Evolutionary conservation across 2,888 invertebrate genomes (phyloP), one percentile per base, ranked within the genome.

Genomic region (Helobdella robusta): DNA sequence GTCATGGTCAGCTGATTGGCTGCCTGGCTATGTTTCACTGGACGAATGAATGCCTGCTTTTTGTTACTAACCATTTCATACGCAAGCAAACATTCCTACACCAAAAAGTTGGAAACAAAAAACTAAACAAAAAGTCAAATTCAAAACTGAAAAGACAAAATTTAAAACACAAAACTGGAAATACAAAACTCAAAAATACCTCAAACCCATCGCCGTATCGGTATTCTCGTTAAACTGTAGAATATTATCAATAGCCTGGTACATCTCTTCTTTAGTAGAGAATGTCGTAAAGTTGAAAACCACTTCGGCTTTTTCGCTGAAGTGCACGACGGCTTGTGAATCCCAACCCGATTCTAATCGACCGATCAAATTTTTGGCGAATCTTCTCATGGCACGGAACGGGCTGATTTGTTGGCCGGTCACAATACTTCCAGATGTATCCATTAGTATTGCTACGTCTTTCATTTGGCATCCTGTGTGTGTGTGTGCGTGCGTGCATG

Each of bases 401-500:
- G 64, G 50, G 30, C 30, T 34, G 59, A 52, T 20, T 44, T 63
- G 48, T 25, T 30, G 62, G n/a, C 46, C 23, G 2, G 56, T 54
- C 6, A 56, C 64, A 50, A 66, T 66, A 40, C 66, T 66, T 23
- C 66, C 66, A 18, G 66, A 66, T 3, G 66, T 48, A 32, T 66
- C 66, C 44, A 66, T 18, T 56, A 66, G 28, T 11, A 66, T 52
- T 35, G 40, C 66, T 6, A 66, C 50, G 50, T 66, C 61, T 23
- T 44, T 62, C 18, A 15, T 30, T 5, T 23, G 35, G 61, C 66
- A 66, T 23, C 59, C 66, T 66, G 40, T 15, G 25, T 28, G 2
- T 5, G 32, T 34, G 35, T 30, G n/a, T n/a, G n/a, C n/a, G n/a
- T n/a, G n/a, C n/a, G n/a, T n/a, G 34, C 28, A 58, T 25, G 18